Percentiles rank a stretch among this genome's conserved stretches.
Evolutionary conservation across 2,113 vertebrate species (phyloP).

Genomic region (Chelonoidis abingdonii): DNA sequence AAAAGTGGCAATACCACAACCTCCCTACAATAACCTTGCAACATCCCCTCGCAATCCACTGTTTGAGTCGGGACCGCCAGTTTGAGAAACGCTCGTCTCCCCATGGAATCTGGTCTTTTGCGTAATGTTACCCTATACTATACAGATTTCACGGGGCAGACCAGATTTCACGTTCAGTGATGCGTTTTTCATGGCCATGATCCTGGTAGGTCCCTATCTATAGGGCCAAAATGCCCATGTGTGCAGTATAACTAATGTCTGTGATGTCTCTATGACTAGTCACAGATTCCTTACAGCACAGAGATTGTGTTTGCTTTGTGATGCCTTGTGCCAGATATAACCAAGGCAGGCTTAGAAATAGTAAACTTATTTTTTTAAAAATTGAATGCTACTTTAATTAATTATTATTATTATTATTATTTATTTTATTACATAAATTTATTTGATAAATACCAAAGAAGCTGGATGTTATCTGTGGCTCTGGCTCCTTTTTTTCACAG

Average conservation of each 20-base stretch:
- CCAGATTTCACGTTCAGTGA: too few relatives aligned
- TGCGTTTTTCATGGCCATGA: too few relatives aligned
- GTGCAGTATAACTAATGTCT: background rate
- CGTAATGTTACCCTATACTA: too few relatives aligned
- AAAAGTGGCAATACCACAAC: too few relatives aligned
- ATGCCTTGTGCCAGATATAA: background rate
- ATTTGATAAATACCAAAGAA: background rate
- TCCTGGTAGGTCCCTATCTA: too few relatives aligned
- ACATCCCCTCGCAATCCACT: fast-evolving
- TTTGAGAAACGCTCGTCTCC: too few relatives aligned
- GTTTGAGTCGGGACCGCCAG: too few relatives aligned
- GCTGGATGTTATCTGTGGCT: conserved; percentile 15
- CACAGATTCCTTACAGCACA: background rate
- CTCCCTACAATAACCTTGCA: too few relatives aligned
- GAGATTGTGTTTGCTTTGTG: fast-evolving
- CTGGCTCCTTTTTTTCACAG: conserved; percentile 14
- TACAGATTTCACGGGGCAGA: too few relatives aligned
- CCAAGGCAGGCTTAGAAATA: background rate
- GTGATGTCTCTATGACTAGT: background rate
- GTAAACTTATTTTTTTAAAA: background rate
- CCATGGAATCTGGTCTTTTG: too few relatives aligned
- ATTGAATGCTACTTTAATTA: background rate
- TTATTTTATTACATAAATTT: conserved; percentile 41
- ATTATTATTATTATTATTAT: background rate
- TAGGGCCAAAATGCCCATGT: background rate